These are phyloP conservation scores for Acleris laterana DNA, from an alignment of 2,888 invertebrate species.

Conservation along the genomic window DNA sequence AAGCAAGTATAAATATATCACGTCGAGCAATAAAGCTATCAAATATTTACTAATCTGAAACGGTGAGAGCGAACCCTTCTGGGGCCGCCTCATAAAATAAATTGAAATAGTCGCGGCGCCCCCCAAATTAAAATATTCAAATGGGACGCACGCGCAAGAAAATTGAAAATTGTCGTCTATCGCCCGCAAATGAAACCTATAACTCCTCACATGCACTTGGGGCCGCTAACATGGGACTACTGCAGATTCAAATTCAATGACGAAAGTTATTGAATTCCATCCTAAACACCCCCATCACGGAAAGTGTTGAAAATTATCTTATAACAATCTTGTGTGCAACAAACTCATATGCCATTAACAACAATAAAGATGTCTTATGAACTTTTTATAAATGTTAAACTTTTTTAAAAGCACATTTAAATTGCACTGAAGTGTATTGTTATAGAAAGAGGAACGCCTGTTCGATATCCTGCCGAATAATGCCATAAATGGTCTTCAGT, in stretches of 20 bases:
- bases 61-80: conserved; percentile 81
- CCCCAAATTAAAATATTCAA: conserved; percentile 85
- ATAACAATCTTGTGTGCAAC: too few species aligned
- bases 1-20: conserved; percentile 78
- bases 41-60: conserved; percentile 84
- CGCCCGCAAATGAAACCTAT: conserved; percentile 85
- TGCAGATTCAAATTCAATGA: background rate
- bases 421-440: conserved; percentile 63
- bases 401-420: background rate
- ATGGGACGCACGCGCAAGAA: conserved; percentile 85
- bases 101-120: conserved; percentile 85
- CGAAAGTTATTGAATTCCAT: background rate
- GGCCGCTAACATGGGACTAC: conserved; percentile 50
- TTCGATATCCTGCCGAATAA: conserved; percentile 81
- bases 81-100: conserved; percentile 82
- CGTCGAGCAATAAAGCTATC: conserved; percentile 82
- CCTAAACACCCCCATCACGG: too few species aligned
- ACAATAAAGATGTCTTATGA: too few species aligned
- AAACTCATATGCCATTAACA: too few species aligned
- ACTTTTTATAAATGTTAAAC: background rate
- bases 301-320: too few species aligned
- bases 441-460: conserved; percentile 62
- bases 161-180: conserved; percentile 85
- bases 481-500: conserved; percentile 79
- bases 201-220: conserved; percentile 76